Evolutionary conservation across 2,113 vertebrate genomes (phyloP), one percentile per base, ranked within the genome.

Genomic region (Mystacornis crossleyi): DNA sequence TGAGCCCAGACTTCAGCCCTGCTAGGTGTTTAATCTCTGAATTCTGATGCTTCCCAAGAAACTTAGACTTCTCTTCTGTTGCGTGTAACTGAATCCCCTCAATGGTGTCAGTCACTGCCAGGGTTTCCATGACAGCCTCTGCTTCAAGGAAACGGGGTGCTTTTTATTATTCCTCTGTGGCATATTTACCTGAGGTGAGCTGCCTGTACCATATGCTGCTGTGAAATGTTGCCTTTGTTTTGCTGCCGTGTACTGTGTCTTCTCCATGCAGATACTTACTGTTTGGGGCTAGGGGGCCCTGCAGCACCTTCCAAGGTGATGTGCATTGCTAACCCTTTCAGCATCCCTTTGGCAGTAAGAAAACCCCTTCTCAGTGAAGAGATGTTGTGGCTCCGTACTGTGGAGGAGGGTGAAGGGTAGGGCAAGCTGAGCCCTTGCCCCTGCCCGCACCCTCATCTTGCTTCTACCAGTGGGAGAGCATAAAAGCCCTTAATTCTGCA

Each of bases 121-220:
- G 64, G 60, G 60, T 92, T 92, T 95, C 91, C 72, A 79, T 89
- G 72, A 89, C 77, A 95, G 86, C 83, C 72, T 92, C 61, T 0
- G 0, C 64, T 75, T 92, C 53, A 64, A 81, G 54, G 14, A 93
- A 61, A 73, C 0, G 0, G 43, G n/a, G 12, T 5, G 8, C 26
- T 74, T 86, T 92, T 94, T 89, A 24, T 92, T 87, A 81, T 84
- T 90, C 14, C 67, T 29, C 48, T 1, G 2, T 78, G 69, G n/a
- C 33, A 18, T 53, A 51, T 81, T 83, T 90, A 73, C 45, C 29
- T 26, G 58, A 92, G 82, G 60, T 83, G 79, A 90, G 81, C 71
- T 77, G 58, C 36, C 34, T 65, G 29, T 25, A 24, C 54, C 12
- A 3, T 29, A 23, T 13, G 4, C 55, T 6, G 10, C 24, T 78